Conservation (phyloP, 2,113 vertebrate species). For the Gasterosteus aculeatus region DNA sequence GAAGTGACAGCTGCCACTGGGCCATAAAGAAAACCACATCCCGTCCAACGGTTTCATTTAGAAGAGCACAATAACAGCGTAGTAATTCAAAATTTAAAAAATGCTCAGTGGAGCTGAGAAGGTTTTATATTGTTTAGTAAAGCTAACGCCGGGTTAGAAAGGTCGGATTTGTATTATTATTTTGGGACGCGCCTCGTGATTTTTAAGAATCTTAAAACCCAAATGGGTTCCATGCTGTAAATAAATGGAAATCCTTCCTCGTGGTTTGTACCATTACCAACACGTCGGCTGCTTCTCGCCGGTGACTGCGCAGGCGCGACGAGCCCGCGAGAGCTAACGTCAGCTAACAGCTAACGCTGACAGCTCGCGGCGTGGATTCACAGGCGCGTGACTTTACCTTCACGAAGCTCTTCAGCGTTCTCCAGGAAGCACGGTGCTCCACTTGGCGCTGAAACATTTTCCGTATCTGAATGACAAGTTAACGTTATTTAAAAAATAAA, state of each 20-base stretch:
- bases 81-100: no score
- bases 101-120: no score
- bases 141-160: no score
- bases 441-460: slow-evolving; percentile 62
- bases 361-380: no score
- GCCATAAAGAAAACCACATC: background rate
- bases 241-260: background rate
- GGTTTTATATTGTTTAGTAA: no score
- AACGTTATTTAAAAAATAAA: background rate
- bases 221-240: background rate
- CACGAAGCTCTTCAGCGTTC: slow-evolving; percentile 73
- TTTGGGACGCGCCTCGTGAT: background rate
- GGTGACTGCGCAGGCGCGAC: no score
- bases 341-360: no score
- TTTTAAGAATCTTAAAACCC: background rate
- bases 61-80: background rate
- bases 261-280: no score
- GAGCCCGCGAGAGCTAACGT: no score
- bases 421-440: slow-evolving; percentile 72
- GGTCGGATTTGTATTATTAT: background rate
- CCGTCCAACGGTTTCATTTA: background rate
- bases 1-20: background rate
- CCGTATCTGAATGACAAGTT: slow-evolving; percentile 38
- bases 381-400: slow-evolving; percentile 71
- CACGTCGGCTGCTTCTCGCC: no score